phyloP scores from a whole-genome alignment of 1,140 invertebrate species.

The Euglossa dilemma region DNA sequence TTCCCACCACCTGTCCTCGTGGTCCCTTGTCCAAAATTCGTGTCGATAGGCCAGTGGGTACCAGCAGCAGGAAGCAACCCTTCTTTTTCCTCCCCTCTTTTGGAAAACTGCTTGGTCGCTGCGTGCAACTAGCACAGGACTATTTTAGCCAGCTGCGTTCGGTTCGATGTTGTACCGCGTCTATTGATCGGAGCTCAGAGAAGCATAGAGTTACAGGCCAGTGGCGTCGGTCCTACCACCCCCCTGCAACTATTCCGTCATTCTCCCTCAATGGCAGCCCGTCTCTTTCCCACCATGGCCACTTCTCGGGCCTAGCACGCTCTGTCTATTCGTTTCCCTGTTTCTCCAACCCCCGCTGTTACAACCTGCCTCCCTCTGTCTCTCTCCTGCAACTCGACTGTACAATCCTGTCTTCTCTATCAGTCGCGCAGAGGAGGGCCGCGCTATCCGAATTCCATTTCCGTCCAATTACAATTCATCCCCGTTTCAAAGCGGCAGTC shows the following conservation, averaged over 20 bases:
- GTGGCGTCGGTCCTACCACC: slow-evolving; percentile 74
- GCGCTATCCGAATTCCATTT: slow-evolving; percentile 78
- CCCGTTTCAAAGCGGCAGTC: slow-evolving; percentile 73
- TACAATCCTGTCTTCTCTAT: slow-evolving; percentile 1
- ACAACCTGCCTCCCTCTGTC: not conserved
- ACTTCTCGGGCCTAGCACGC: slow-evolving; percentile 7
- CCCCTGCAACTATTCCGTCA: slow-evolving; percentile 16
- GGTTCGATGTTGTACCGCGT: slow-evolving; percentile 77
- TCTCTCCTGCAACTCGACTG: not conserved
- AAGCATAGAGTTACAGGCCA: slow-evolving; percentile 79
- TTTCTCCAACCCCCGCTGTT: slow-evolving; percentile 2
- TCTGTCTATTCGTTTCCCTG: slow-evolving; percentile 36
- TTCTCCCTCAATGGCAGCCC: not conserved
- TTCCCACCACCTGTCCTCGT: too few species aligned
- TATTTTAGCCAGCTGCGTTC: slow-evolving; percentile 76
- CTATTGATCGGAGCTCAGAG: slow-evolving; percentile 80
- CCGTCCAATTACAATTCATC: slow-evolving; percentile 79
- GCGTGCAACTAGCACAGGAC: slow-evolving; percentile 67
- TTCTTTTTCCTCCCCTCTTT: slow-evolving; percentile 46
- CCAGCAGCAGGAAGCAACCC: too few species aligned
- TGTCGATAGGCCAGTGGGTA: too few species aligned
- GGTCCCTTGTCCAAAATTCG: too few species aligned
- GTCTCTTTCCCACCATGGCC: not conserved
- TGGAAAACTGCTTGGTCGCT: slow-evolving; percentile 53
- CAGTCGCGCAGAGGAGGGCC: slow-evolving; percentile 25